Base-by-base conservation (phyloP, 2,797 vertebrate species). In the Hybognathus amarus region DNA sequence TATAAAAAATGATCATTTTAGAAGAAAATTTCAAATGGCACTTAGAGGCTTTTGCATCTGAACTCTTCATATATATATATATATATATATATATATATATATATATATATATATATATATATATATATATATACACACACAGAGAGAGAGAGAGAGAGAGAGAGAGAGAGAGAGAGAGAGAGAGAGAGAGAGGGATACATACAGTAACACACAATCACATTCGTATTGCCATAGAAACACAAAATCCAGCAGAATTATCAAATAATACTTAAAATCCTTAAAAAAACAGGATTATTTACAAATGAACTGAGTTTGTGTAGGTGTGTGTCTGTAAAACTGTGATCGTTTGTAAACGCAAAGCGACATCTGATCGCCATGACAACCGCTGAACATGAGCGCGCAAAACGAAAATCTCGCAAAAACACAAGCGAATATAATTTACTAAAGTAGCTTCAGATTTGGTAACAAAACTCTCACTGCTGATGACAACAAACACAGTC, bases 341-440 rank as follows among this genome's bases (percentile, higher is more conserved):
- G 36, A 15, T n/a, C 7, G 75, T 77, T 45, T 22, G 56, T 36
- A 50, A 81, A 74, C 33, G 66, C n/a, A 24, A 82, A 50, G 69
- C 80, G 69, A 75, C 80, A 82, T 82, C 80, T 56, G 80, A 82
- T 82, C 71, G 61, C 61, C 80, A 82, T 82, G 80, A 75, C 80
- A 82, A 82, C 80, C 73, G 33, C 71, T 36, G 70, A 82, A 50
- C 36, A 17, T 11, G 54, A 83, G 69, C 76, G 75, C 79, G 75
- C 24, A 76, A 84, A 88, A 74, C 68, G 27, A 75, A 64, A 70
- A 38, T 45, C 33, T 67, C n/a, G 27, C 9, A 61, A 56, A 74
- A 20, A 59, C 40, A 64, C 76, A 27, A 59, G 20, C 52, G 17
- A 54, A 79, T 83, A 9, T 13, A 36, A 36, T 42, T 20, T 4